Conservation (phyloP, 2,797 vertebrate genomes). For the Picus viridis region DNA sequence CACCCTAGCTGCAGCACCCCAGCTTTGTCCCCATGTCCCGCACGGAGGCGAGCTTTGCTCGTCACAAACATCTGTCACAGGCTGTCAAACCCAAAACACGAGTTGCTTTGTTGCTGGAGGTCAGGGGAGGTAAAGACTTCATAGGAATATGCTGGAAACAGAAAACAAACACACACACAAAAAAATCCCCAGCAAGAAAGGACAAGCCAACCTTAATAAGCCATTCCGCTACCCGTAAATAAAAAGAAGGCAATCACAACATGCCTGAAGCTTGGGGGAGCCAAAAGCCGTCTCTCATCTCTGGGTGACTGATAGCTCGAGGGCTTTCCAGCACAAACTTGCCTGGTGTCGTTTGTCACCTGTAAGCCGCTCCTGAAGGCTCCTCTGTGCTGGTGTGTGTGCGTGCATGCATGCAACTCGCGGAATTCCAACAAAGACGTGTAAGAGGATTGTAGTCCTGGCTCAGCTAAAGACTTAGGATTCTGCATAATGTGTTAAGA, state of each 20-base stretch:
- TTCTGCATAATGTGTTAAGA: constrained; percentile 69
- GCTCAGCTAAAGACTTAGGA: constrained; percentile 65
- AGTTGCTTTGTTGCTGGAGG: constrained; percentile 12
- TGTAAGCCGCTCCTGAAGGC: constrained; percentile 55
- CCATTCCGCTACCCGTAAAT: constrained; percentile 34
- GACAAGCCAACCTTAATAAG: constrained; percentile 58
- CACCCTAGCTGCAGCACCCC: not conserved
- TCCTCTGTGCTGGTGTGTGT: constrained; percentile 56
- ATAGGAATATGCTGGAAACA: constrained; percentile 11
- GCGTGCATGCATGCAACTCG: constrained; percentile 58
- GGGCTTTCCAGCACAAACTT: constrained; percentile 60
- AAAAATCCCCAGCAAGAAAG: constrained; percentile 66
- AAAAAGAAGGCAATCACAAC: constrained; percentile 44
- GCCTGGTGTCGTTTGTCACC: constrained; percentile 51
- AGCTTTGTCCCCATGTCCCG: not conserved
- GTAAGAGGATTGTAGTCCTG: constrained; percentile 67
- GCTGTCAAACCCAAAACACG: not conserved
- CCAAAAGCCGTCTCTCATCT: not conserved
- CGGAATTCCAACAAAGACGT: constrained; percentile 66
- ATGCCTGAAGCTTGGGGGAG: not conserved
- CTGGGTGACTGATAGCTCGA: not conserved
- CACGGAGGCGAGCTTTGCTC: not conserved
- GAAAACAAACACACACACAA: constrained; percentile 24
- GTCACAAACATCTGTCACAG: not conserved
- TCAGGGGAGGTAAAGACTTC: constrained; percentile 57